A percentile compares a stretch with the other conserved stretches of the same genome.
phyloP scores from a whole-genome alignment of 2,113 vertebrate species.

The Phyllopteryx taeniolatus region DNA sequence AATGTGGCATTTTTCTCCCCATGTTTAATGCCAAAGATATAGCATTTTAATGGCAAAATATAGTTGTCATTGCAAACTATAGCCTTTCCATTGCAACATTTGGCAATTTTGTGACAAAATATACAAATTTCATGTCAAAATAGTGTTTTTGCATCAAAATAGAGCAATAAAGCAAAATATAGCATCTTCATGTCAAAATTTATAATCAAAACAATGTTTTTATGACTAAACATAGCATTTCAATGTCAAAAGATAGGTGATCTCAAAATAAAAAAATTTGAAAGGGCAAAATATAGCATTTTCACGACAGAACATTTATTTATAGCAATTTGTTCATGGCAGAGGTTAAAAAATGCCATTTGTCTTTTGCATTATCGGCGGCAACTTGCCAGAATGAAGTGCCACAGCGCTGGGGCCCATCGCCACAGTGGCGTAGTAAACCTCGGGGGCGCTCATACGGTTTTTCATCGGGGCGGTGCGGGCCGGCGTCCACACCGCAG shows the following conservation, averaged over 20 bases:
- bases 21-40: no score
- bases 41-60: background rate
- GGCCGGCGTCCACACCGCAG: conserved; percentile 56
- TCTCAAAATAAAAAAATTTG: background rate
- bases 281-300: background rate
- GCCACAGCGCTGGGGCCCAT: background rate
- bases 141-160: no score
- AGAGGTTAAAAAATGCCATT: background rate
- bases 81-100: background rate
- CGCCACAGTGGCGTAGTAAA: conserved; percentile 32
- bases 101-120: background rate
- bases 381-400: background rate
- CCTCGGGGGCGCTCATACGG: background rate
- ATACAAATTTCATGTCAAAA: background rate
- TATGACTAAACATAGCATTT: no score
- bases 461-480: conserved; percentile 40
- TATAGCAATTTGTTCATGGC: background rate
- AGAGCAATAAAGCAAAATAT: no score
- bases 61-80: background rate
- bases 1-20: background rate
- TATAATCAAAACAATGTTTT: no score
- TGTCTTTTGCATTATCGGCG: background rate
- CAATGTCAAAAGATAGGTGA: background rate
- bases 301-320: background rate
- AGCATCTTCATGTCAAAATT: no score